Percentiles rank a stretch among this genome's conserved stretches.
Conservation (phyloP, 2,888 invertebrate genomes). For the Luperina nickerlii region DNA sequence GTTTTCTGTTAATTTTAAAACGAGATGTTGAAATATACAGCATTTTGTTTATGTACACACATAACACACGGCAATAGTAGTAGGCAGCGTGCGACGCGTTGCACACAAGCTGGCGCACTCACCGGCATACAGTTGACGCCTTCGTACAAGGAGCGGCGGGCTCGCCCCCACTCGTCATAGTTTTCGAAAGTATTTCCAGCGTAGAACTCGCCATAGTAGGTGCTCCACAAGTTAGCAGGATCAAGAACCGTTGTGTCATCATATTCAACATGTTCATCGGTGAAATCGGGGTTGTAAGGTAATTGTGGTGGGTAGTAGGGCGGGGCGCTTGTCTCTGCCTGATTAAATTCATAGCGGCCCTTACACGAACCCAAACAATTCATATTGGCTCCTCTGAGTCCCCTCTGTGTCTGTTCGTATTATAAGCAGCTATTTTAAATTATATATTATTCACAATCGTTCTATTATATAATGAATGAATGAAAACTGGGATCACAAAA, state of each 20-base stretch:
- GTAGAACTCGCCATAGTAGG: slow-evolving; percentile 71
- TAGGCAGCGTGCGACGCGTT: slow-evolving; percentile 75
- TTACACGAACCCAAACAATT: slow-evolving; percentile 82
- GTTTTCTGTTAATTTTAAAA: slow-evolving; percentile 62
- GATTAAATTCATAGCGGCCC: slow-evolving; percentile 74
- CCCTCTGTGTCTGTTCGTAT: slow-evolving; percentile 54
- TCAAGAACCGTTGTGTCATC: slow-evolving; percentile 63
- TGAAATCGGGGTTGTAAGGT: slow-evolving; percentile 85
- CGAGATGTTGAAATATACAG: slow-evolving; percentile 57
- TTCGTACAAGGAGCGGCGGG: slow-evolving; percentile 85
- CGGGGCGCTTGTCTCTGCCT: slow-evolving; percentile 78
- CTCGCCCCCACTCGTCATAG: slow-evolving; percentile 78
- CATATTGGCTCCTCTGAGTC: slow-evolving; percentile 73
- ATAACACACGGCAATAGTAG: slow-evolving; percentile 69
- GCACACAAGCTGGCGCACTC: slow-evolving; percentile 83
- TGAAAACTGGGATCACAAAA: background rate
- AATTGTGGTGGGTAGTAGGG: slow-evolving; percentile 82
- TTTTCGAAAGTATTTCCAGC: slow-evolving; percentile 71
- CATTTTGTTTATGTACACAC: slow-evolving; percentile 68
- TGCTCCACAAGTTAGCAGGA: slow-evolving; percentile 68
- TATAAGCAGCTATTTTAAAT: slow-evolving; percentile 39
- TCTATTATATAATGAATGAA: slow-evolving; percentile 19
- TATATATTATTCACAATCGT: slow-evolving; percentile 21
- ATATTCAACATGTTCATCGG: slow-evolving; percentile 72
- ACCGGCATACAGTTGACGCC: slow-evolving; percentile 87